These are phyloP conservation scores for Brachionus asplanchnoidis DNA, from an alignment of 1,140 invertebrate species.

Conservation along the genomic window DNA sequence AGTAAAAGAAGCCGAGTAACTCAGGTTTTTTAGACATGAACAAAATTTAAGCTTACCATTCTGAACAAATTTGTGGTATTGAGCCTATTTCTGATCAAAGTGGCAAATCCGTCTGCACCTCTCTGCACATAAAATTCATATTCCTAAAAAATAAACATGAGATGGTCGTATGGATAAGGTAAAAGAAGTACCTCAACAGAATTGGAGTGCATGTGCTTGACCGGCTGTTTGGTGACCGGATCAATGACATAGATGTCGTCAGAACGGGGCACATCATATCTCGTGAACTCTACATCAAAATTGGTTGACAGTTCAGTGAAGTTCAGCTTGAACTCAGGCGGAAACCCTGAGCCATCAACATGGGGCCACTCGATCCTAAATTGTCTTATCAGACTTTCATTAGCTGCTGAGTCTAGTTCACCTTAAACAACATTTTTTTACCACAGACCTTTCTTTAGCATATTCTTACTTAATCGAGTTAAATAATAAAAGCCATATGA, in stretches of 20 bases:
- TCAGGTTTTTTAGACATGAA: neutral
- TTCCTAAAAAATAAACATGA: neutral
- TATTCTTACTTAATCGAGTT: neutral
- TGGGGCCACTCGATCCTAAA: neutral
- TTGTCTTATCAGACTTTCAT: neutral
- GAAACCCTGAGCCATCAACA: neutral
- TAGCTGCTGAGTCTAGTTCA: neutral
- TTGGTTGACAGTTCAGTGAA: neutral
- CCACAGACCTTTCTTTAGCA: neutral
- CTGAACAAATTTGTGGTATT: neutral
- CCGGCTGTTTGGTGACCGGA: neutral
- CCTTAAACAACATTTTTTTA: neutral
- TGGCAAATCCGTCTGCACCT: neutral
- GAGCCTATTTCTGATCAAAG: neutral
- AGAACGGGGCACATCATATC: neutral
- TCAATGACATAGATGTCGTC: neutral
- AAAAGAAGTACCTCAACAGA: neutral
- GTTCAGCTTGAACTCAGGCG: neutral
- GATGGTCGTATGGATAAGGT: neutral
- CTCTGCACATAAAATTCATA: slow-evolving; percentile 1
- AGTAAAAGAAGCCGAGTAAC: too few species aligned
- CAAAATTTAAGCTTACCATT: neutral
- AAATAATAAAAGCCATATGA: slow-evolving; percentile 8
- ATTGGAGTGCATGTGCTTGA: neutral
- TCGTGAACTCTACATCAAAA: neutral